These are phyloP conservation scores for Zosterops japonicus DNA, from an alignment of 2,113 vertebrate genomes.

Conservation along the genomic window DNA sequence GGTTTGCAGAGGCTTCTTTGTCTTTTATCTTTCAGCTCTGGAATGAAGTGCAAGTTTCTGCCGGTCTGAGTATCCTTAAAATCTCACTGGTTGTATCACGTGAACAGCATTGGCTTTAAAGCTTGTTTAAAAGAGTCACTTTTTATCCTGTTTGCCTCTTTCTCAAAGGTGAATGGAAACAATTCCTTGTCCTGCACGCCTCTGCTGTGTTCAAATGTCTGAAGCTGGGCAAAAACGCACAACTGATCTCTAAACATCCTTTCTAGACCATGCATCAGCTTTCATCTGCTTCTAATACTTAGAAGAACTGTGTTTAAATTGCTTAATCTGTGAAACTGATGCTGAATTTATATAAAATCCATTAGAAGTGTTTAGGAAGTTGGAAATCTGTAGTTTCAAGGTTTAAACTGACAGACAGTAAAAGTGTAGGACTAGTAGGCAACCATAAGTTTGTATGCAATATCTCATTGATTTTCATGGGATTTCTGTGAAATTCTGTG, in stretches of 20 bases:
- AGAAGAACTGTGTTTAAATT: background rate
- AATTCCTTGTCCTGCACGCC: background rate
- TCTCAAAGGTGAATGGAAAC: background rate
- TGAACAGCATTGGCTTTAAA: background rate
- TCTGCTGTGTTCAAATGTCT: background rate
- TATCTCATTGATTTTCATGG: background rate
- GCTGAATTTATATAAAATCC: background rate
- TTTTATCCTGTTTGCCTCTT: background rate
- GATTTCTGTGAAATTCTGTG: background rate
- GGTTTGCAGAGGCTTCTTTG: background rate
- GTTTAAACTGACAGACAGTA: background rate
- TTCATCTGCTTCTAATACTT: background rate
- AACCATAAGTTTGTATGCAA: background rate
- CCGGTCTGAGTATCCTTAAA: background rate
- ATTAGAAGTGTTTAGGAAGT: background rate
- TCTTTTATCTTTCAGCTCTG: background rate
- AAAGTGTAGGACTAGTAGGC: background rate
- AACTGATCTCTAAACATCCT: background rate
- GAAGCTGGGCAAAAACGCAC: background rate
- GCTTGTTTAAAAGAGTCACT: background rate
- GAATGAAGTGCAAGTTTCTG: background rate
- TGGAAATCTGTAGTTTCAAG: background rate
- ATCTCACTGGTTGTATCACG: accelerated
- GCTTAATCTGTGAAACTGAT: background rate
- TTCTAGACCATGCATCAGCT: background rate